Evolutionary conservation across 2,888 invertebrate genomes (phyloP), one percentile per base, ranked within the genome.

Genomic region (Eupelmus urozonus): DNA sequence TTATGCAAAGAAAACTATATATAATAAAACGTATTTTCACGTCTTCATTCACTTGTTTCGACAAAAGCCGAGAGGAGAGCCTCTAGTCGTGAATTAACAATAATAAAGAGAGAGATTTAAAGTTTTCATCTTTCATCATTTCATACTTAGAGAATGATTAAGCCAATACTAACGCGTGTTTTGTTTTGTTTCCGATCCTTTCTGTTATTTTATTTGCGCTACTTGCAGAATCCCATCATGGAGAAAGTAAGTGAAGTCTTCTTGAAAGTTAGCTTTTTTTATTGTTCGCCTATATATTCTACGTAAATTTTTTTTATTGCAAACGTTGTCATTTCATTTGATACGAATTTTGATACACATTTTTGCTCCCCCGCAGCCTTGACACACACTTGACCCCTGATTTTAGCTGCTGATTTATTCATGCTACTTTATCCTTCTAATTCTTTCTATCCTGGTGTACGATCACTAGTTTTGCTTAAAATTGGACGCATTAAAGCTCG

Each of bases 221-320:
- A 88, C 88, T 90, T 86, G 90, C 93, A 97, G 97, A 92, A 97
- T 97, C 91, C 94, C 98, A 86, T 96, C 96, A 90, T 98, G 98
- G 98, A 98, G 96, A 91, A 97, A 96, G 97, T 97, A 94, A 96
- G 95, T 94, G 88, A 87, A 86, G 65, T 78, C 49, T 76, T 78
- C 80, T 67, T 80, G 63, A 80, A 80, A 75, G 77, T 72, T 80
- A 80, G 80, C 69, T 80, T 80, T 13, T 80, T 69, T 78, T 69
- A 65, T 18, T 79, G 59, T 80, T 66, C 66, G 77, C 73, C 69
- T 62, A 53, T 62, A 34, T 55, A 27, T 71, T 42, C 25, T 57
- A 40, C 13, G 42, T 55, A 53, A 20, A 63, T 59, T 34, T 59
- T 27, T 25, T 53, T 74, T 55, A 59, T 49, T 9, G 70, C 70